Percentiles rank a stretch among this genome's conserved stretches.
Evolutionary conservation across 2,888 invertebrate species (phyloP).

Genomic region (Hipparchia sbordonii): DNA sequence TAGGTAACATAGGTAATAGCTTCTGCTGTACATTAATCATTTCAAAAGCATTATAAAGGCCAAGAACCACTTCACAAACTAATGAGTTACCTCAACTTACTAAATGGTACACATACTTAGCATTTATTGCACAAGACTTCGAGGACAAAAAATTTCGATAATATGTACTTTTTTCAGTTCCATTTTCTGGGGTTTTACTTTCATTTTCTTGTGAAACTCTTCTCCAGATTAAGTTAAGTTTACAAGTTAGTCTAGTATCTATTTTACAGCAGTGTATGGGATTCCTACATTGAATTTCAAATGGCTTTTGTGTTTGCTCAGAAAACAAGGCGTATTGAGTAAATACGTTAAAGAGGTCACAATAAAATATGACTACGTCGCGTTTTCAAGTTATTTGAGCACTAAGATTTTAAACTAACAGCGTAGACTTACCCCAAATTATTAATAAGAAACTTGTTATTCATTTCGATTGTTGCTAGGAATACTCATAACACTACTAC

Average conservation of each 20-base stretch:
- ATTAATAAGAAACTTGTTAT: constrained; percentile 68
- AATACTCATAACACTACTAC: constrained; percentile 42
- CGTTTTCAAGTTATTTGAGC: constrained; percentile 25
- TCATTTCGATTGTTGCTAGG: constrained; percentile 54
- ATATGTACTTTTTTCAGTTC: not conserved
- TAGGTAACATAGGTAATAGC: too few species aligned
- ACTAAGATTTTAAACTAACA: constrained; percentile 30
- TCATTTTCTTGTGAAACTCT: not conserved
- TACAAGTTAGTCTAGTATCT: not conserved
- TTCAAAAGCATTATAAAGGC: not conserved
- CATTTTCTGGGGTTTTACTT: not conserved
- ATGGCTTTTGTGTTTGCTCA: not conserved
- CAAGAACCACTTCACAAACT: not conserved
- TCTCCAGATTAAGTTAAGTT: not conserved
- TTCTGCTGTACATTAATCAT: not conserved
- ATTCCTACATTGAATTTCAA: not conserved
- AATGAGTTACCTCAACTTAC: not conserved
- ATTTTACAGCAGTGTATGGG: not conserved
- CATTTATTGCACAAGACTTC: not conserved
- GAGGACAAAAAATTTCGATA: not conserved
- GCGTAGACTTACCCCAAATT: constrained; percentile 64
- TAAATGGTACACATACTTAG: not conserved
- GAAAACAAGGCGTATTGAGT: constrained; percentile 2
- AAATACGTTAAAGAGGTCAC: constrained; percentile 43
- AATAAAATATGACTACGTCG: constrained; percentile 42